Evolutionary conservation across 2,888 invertebrate genomes (phyloP), one percentile per base, ranked within the genome.

Genomic region (Drosophila anceps): DNA sequence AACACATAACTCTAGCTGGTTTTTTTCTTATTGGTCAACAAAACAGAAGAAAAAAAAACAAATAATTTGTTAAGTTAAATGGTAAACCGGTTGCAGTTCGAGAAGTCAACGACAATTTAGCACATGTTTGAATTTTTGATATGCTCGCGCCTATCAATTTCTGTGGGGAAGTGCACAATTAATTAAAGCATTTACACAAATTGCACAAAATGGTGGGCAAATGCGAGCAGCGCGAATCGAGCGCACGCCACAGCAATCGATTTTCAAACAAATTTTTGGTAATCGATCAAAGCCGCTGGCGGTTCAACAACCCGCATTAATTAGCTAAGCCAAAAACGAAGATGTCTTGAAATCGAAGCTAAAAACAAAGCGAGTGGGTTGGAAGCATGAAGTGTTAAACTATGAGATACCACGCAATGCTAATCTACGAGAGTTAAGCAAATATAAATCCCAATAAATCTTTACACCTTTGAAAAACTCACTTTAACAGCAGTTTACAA

Each of bases 241-340:
- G 80, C 81, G 79, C 79, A 84, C 65, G 73, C 78, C 85, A 67
- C 41, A 46, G 31, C 51, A 55, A 70, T 74, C 62, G 51, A 64
- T 68, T 59, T 44, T 53, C n/a, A 37, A 46, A 27, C 60, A 29
- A 29, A 12, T 27, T 79, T 61, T 71, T 72, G 76, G 60, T 76
- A 78, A 84, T 88, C 82, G 71, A 80, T 87, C 82, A 82, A 50
- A 55, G 59, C 76, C 67, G 65, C 54, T 51, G 70, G 83, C 78
- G 63, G 85, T 86, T 87, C 89, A 82, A 80, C 73, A 88, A 88
- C 87, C 89, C 80, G 80, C 69, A 86, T 77, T 60, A 72, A 74
- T 83, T 83, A 75, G 35, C 58, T 46, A 51, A 39, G 59, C 48
- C 37, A 53, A 54, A 55, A 55, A 24, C 44, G 59, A 64, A 73